These are phyloP conservation scores for Gymnorhina tibicen DNA, from an alignment of 2,113 vertebrate genomes.

Conservation along the genomic window DNA sequence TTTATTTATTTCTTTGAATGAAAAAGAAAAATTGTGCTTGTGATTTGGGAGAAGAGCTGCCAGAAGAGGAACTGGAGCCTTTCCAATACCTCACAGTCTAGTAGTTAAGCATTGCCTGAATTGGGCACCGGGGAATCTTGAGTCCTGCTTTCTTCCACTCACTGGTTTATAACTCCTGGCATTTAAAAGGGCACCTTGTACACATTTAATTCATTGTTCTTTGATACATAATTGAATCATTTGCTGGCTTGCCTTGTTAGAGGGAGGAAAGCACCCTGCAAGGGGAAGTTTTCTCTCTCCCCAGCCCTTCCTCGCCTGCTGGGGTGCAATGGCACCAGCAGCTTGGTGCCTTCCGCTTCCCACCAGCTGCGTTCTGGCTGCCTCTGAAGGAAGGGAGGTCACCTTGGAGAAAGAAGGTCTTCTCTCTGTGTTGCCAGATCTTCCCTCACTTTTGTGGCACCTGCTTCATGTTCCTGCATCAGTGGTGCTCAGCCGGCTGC, in stretches of 20 bases:
- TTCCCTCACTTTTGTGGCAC: neutral
- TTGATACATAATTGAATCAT: constrained; percentile 31
- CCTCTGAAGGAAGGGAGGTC: neutral
- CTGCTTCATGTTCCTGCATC: neutral
- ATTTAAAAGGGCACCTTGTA: constrained; percentile 50
- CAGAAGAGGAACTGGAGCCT: constrained; percentile 38
- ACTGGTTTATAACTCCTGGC: constrained; percentile 40
- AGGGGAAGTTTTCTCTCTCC: constrained; percentile 1
- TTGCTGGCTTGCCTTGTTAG: constrained; percentile 40
- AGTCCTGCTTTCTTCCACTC: constrained; percentile 42
- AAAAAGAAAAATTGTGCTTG: constrained; percentile 42
- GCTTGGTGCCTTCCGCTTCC: neutral
- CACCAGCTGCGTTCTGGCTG: neutral
- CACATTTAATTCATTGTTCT: constrained; percentile 52
- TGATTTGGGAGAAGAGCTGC: constrained; percentile 38
- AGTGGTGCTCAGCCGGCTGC: neutral
- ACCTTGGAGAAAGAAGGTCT: neutral
- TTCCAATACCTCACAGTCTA: constrained; percentile 57
- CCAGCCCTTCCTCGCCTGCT: neutral
- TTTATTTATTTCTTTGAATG: constrained; percentile 50
- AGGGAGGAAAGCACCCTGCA: constrained; percentile 39
- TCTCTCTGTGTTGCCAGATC: neutral
- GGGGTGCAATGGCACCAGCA: neutral
- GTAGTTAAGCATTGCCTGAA: constrained; percentile 56
- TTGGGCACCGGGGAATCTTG: constrained; percentile 30